Evolutionary conservation across 2,113 vertebrate species (phyloP).

Genomic region (Struthidea cinerea): DNA sequence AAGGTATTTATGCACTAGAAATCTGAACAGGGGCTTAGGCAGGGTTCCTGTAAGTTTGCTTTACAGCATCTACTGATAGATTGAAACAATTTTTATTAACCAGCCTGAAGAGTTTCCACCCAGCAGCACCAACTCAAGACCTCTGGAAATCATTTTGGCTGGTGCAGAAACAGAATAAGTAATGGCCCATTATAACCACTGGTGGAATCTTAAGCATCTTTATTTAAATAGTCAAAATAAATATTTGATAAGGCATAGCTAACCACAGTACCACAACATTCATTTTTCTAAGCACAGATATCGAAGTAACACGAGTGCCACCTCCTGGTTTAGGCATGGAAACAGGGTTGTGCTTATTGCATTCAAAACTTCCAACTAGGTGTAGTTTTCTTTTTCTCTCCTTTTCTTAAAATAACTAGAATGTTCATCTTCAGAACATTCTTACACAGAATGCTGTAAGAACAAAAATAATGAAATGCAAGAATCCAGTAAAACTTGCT

Average conservation of each 20-base stretch:
- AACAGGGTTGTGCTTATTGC: not conserved
- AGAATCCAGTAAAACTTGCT: not conserved
- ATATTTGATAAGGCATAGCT: not conserved
- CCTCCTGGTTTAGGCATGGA: conserved; percentile 15
- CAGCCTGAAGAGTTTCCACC: not conserved
- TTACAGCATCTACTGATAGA: not conserved
- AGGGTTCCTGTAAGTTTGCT: not conserved
- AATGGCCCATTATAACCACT: not conserved
- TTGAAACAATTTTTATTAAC: not conserved
- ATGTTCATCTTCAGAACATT: not conserved
- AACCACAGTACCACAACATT: not conserved
- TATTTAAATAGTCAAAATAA: conserved; percentile 60
- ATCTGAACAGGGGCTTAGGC: not conserved
- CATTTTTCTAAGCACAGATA: not conserved
- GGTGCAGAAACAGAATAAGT: not conserved
- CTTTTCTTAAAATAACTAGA: not conserved
- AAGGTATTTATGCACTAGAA: not conserved
- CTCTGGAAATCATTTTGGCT: not conserved
- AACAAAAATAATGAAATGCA: not conserved
- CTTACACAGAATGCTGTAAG: not conserved
- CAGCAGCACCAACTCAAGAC: not conserved
- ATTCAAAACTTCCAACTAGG: not conserved
- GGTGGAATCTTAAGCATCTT: not conserved
- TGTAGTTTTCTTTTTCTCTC: fast-evolving
- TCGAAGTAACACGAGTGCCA: not conserved